Base-by-base conservation (phyloP, 2,797 vertebrate species). In the Sebastes aleutianus region DNA sequence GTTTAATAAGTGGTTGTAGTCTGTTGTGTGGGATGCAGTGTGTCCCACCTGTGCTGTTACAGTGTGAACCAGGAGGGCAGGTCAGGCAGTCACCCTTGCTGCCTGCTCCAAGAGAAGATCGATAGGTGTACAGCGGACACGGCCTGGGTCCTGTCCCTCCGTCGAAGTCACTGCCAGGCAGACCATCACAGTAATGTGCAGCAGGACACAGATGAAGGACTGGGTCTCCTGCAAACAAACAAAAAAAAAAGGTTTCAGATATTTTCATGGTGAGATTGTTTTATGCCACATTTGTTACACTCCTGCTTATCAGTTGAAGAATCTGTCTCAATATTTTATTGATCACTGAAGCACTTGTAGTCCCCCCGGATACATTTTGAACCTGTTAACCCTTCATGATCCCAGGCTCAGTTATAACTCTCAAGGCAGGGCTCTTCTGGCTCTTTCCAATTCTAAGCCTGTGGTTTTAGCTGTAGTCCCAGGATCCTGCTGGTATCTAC, bases 141-240 rank as follows among this genome's bases (percentile, higher is more conserved):
- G 95, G 78, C 85, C 89, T 96, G 14, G 97, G 97, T 10, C 82
- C 92, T 20, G 89, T 85, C 32, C 84, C 87, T 16, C 89, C 88
- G 47, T 66, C 65, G 22, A 87, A 84, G 29, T 88, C 89, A 24
- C 77, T 93, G 64, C 91, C 91, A 36, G 87, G 92, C 75, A 95
- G 86, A 68, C 96, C 96, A 0, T 95, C 94, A 92, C 98, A 99
- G 82, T 96, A 97, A 88, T 97, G 95, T 2, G 97, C 97, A 7
- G 92, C 34, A 0, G 97, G 97, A 83, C 97, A 99, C 0, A 74
- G 88, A 1, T 93, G 83, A 56, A 92, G 90, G n/a, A 87, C 76
- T 0, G 95, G 93, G 59, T 96, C 93, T 22, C 97, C 97, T 99
- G 80, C 8, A 84, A 75, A 39, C 53, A 79, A 50, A 27, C 5